These are phyloP conservation scores for Yasuhikotakia modesta DNA, from an alignment of 2,797 vertebrate genomes.

Conservation along the genomic window DNA sequence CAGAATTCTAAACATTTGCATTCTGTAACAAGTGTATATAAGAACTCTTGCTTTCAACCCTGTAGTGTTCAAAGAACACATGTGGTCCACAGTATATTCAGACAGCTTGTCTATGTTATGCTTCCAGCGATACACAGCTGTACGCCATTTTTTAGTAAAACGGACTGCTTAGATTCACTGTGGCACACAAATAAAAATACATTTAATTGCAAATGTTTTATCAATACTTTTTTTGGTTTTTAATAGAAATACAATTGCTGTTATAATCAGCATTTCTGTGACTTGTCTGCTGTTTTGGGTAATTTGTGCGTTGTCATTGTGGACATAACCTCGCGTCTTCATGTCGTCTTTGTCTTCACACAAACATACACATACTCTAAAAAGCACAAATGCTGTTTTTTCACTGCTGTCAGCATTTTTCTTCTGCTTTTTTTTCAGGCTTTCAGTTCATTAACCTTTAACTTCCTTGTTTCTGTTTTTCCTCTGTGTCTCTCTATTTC, in stretches of 20 bases:
- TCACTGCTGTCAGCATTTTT: constrained; percentile 60
- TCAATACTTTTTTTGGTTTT: no score
- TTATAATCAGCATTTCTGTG: neutral
- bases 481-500: constrained; percentile 35
- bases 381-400: constrained; percentile 24
- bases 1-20: no score
- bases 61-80: no score
- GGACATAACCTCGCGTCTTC: neutral
- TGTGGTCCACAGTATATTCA: no score
- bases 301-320: neutral
- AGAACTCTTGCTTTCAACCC: neutral
- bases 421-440: constrained; percentile 57
- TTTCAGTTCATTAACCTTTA: constrained; percentile 67
- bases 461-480: constrained; percentile 48
- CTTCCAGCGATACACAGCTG: neutral
- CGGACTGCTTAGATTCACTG: no score
- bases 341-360: constrained; percentile 10
- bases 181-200: neutral
- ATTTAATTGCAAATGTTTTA: no score
- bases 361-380: neutral
- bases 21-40: neutral
- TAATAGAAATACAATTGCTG: no score
- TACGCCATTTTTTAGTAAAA: neutral
- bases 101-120: neutral
- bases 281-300: no score